A percentile compares a stretch with the other conserved stretches of the same genome.
phyloP scores from a whole-genome alignment of 2,797 vertebrate species.

The Euphonia xanthogaster region DNA sequence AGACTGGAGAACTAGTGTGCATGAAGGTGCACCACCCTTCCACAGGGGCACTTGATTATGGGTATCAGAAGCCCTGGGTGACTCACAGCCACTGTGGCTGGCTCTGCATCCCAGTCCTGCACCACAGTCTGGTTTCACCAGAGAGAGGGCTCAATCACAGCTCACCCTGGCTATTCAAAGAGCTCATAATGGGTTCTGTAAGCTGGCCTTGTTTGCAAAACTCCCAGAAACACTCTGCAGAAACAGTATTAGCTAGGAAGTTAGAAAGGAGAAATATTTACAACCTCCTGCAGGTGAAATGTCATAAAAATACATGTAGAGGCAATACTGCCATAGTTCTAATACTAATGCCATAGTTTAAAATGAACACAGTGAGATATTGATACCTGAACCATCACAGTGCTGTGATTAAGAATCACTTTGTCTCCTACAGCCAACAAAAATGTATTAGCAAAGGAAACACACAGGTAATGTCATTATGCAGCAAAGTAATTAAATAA shows the following conservation, averaged over 20 bases:
- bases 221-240: background rate
- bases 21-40: too few relatives aligned
- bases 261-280: background rate
- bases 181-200: background rate
- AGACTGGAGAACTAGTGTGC: background rate
- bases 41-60: accelerated
- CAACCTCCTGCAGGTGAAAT: background rate
- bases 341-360: background rate
- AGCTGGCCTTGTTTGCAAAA: background rate
- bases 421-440: background rate
- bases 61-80: background rate
- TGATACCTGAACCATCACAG: background rate
- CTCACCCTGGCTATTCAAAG: background rate
- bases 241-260: background rate
- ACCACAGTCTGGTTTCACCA: accelerated
- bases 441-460: background rate
- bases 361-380: background rate
- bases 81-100: background rate
- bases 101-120: background rate
- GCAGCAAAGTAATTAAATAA: background rate
- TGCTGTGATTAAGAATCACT: background rate
- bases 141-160: background rate
- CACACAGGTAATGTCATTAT: background rate
- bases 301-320: background rate
- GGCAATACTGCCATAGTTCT: background rate